These are phyloP conservation scores for Rhinichthys klamathensis DNA, from an alignment of 2,113 vertebrate genomes.

Conservation along the genomic window DNA sequence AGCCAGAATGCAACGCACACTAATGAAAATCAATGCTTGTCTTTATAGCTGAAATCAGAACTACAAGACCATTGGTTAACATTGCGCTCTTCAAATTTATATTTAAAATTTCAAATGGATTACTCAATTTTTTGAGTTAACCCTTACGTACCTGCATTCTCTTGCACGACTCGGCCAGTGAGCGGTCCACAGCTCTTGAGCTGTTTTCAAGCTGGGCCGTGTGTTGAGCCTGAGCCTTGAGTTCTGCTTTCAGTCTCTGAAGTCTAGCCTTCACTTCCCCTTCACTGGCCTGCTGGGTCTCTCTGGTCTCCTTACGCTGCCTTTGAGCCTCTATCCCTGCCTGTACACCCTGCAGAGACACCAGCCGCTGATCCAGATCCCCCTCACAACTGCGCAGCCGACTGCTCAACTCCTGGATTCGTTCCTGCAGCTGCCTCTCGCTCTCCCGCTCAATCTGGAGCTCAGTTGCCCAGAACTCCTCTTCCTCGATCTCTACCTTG, in stretches of 20 bases:
- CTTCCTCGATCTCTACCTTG: constrained; percentile 93
- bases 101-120: not conserved
- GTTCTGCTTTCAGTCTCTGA: constrained; percentile 85
- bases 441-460: constrained; percentile 96
- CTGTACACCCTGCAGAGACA: constrained; percentile 86
- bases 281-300: constrained; percentile 88
- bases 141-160: constrained; percentile 82
- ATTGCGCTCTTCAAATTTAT: not conserved
- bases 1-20: not conserved
- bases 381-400: constrained; percentile 85
- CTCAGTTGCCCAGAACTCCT: constrained; percentile 97
- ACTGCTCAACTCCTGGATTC: constrained; percentile 87
- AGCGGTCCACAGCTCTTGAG: constrained; percentile 90
- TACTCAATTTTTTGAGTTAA: not conserved
- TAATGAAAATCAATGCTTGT: not conserved
- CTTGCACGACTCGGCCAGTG: constrained; percentile 88
- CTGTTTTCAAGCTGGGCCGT: constrained; percentile 91
- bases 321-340: constrained; percentile 88
- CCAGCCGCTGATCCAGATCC: constrained; percentile 84
- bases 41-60: not conserved
- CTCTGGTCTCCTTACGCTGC: constrained; percentile 85
- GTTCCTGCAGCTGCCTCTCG: constrained; percentile 92
- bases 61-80: not conserved
- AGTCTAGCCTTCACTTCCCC: constrained; percentile 89
- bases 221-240: constrained; percentile 91